phyloP scores from a whole-genome alignment of 2,797 vertebrate genomes.

The Rhyacichthys aspro region DNA sequence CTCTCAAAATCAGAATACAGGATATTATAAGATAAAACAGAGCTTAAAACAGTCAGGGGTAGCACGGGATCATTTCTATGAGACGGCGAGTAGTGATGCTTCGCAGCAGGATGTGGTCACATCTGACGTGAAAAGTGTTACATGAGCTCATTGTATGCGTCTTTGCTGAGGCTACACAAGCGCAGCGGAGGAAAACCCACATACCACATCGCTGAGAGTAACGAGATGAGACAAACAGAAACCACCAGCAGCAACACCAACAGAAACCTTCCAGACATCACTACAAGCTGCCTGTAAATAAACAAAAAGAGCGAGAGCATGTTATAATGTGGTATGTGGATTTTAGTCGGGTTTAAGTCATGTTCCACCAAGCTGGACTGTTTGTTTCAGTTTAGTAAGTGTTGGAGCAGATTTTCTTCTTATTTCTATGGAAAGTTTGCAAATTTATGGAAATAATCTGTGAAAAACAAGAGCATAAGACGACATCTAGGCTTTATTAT shows the following conservation, averaged over 20 bases:
- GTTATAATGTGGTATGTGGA: constrained; percentile 27
- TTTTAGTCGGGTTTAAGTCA: constrained; percentile 46
- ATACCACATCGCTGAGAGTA: constrained; percentile 23
- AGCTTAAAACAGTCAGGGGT: too few species aligned
- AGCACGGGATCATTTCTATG: too few species aligned
- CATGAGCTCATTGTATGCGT: constrained; percentile 3
- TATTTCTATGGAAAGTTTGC: too few species aligned
- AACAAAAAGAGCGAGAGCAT: constrained; percentile 25
- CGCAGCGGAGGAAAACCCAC: constrained; percentile 38
- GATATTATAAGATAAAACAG: too few species aligned
- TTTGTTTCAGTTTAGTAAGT: neutral
- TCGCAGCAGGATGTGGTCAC: constrained; percentile 37
- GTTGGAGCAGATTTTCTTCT: too few species aligned
- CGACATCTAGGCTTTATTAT: too few species aligned
- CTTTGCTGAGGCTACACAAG: constrained; percentile 20
- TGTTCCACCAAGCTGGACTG: constrained; percentile 3
- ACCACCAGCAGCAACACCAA: constrained; percentile 29
- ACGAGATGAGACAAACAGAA: constrained; percentile 44
- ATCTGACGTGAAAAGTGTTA: constrained; percentile 25
- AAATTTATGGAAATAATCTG: too few species aligned
- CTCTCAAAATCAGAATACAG: too few species aligned
- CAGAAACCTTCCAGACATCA: constrained; percentile 22
- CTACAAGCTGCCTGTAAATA: constrained; percentile 36
- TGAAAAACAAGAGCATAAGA: too few species aligned
- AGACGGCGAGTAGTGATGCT: constrained; percentile 1